phyloP scores from a whole-genome alignment of 2,888 invertebrate genomes.

The Adelognathus sp. region DNA sequence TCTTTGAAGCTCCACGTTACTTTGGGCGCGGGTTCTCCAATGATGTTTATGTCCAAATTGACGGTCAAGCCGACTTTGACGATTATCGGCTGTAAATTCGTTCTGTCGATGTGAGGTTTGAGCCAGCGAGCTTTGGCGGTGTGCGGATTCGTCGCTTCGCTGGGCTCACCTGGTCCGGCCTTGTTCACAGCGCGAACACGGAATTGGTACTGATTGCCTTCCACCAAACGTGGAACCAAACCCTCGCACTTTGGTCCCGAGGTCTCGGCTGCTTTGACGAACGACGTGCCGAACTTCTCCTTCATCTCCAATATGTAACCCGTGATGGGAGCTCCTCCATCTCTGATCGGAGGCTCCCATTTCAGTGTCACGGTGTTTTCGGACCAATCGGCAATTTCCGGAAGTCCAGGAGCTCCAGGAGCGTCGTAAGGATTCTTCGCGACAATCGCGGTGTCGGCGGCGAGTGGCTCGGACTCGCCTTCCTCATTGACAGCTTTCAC shows the following conservation, averaged over 20 bases:
- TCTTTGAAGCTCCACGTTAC: conserved; percentile 95
- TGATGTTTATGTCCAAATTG: conserved; percentile 92
- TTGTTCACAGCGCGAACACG: conserved; percentile 96
- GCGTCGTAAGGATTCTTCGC: conserved; percentile 99
- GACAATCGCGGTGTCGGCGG: conserved; percentile 92
- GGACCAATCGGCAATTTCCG: conserved; percentile 95
- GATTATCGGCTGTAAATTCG: conserved; percentile 91
- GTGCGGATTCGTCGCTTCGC: conserved; percentile 95
- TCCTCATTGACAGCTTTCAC: conserved; percentile 98
- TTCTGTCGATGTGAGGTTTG: conserved; percentile 96
- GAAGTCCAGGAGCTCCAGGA: conserved; percentile 93
- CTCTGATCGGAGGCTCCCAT: conserved; percentile 94
- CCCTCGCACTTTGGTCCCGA: conserved; percentile 93
- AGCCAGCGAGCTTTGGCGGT: conserved; percentile 94
- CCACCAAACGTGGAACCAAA: conserved; percentile 93
- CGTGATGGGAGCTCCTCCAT: conserved; percentile 96
- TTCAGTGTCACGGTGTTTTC: conserved; percentile 95
- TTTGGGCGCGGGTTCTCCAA: conserved; percentile 96
- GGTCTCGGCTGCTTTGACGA: conserved; percentile 93
- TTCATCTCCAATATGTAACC: conserved; percentile 96
- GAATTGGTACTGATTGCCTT: conserved; percentile 98
- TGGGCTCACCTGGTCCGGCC: conserved; percentile 96
- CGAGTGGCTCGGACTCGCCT: conserved; percentile 97
- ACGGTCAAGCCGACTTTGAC: conserved; percentile 95
- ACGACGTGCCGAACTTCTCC: conserved; percentile 92